Evolutionary conservation across 2,113 vertebrate species (phyloP).

Genomic region (Leuciscus idus): DNA sequence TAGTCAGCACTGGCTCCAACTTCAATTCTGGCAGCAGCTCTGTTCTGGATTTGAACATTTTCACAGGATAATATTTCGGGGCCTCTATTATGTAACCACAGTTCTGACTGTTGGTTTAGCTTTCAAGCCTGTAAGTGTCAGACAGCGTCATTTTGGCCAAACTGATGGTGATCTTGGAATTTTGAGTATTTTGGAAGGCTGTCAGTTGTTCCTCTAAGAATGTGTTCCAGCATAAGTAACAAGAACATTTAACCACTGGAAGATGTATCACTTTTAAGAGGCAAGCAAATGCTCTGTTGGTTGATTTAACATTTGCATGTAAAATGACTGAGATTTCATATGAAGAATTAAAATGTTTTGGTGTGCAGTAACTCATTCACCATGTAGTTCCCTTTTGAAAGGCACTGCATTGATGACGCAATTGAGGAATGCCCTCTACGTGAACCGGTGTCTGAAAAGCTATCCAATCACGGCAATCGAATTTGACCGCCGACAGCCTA

Average conservation of each 20-base stretch:
- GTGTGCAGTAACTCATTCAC: neutral
- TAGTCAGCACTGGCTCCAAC: neutral
- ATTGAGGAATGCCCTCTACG: too few relatives aligned
- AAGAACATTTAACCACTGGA: neutral
- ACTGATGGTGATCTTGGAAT: neutral
- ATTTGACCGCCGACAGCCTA: too few relatives aligned
- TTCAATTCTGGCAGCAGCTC: slow-evolving; percentile 35
- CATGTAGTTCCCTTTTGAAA: neutral
- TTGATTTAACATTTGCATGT: neutral
- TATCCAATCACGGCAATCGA: too few relatives aligned
- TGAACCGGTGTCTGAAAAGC: too few relatives aligned
- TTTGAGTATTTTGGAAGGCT: neutral
- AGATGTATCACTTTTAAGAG: neutral
- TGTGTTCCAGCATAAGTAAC: neutral
- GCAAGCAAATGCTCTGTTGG: neutral
- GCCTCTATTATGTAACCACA: slow-evolving; percentile 65
- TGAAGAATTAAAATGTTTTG: neutral
- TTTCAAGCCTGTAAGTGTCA: slow-evolving; percentile 25
- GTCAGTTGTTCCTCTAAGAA: neutral
- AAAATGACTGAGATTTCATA: neutral
- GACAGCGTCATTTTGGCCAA: slow-evolving; percentile 16
- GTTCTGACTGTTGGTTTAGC: slow-evolving; percentile 60
- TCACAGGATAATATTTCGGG: slow-evolving; percentile 7
- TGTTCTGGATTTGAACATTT: slow-evolving; percentile 5
- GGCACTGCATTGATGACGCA: too few relatives aligned